Base-by-base conservation (phyloP, 2,113 vertebrate species). In the Stigmatopora argus region DNA sequence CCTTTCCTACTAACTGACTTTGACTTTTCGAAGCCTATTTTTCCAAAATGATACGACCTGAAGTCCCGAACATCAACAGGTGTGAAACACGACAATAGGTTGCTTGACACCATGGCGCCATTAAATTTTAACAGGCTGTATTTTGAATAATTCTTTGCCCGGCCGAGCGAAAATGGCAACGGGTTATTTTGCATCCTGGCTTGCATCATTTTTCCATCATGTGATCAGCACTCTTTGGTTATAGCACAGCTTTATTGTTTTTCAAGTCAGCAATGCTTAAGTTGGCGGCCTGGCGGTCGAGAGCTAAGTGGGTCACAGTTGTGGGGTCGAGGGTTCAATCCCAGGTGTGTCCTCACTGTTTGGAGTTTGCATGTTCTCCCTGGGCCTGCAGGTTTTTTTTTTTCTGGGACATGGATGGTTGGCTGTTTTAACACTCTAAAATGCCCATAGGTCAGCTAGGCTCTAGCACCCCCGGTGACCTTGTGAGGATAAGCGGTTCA, bases 41-140 rank as follows among this genome's bases (percentile, higher is more conserved):
- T 41, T 5, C 38, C 38, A 7, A 41, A 41, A 41, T 41, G 7
- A 41, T 8, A 41, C 9, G 38, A 31, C 26, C 26, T 31, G 26
- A 31, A 31, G 26, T 31, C 38, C 9, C 7, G 7, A 41, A 41
- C 38, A 41, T 41, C 38, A 41, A 23, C 59, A 61, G 55, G 49
- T 70, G 78, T 77, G 63, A 78, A 78, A 58, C 47, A 68, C 58
- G 67, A 58, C 66, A 60, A 70, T 60, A 10, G 23, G 49, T 59
- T 66, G 66, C 63, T 75, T 75, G 62, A 84, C 77, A 79, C 77
- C 70, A 47, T 3, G 1, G 10, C 62, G 21, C 17, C 38, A 56
- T 90, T 2, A 85, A 89, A 87, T 83, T 87, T 89, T 83, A 38
- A 90, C 63, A 26, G 7, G 3, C 61, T 73, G 74, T 71, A 72